Evolutionary conservation across 2,113 vertebrate species (phyloP).

Genomic region (Struthio camelus): DNA sequence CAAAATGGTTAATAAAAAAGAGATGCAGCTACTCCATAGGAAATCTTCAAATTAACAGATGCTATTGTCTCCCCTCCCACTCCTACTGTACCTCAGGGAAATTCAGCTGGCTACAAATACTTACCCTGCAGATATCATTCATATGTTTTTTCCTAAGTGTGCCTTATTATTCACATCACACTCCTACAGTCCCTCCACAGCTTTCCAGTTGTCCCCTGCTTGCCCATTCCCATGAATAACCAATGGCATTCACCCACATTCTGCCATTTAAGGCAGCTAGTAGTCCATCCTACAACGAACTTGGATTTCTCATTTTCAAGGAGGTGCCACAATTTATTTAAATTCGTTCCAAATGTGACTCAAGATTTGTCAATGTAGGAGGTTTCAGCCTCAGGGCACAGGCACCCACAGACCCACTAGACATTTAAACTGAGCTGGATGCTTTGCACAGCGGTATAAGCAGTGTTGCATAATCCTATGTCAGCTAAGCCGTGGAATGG

Average conservation of each 20-base stretch:
- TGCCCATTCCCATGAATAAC: conserved; percentile 41
- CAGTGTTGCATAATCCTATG: background rate
- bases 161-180: conserved; percentile 56
- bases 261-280: conserved; percentile 37
- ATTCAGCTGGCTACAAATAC: conserved; percentile 59
- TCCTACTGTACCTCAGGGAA: conserved; percentile 29
- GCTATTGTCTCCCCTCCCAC: conserved; percentile 41
- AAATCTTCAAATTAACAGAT: conserved; percentile 32
- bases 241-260: conserved; percentile 49
- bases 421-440: background rate
- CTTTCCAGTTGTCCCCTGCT: conserved; percentile 54
- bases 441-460: background rate
- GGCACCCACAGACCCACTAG: background rate
- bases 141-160: conserved; percentile 33
- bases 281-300: background rate
- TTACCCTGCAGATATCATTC: conserved; percentile 63
- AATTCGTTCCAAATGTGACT: background rate
- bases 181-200: conserved; percentile 36
- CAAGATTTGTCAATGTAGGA: background rate
- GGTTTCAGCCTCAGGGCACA: background rate
- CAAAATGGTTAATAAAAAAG: background rate
- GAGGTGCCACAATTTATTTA: conserved; percentile 8
- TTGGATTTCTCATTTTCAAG: background rate
- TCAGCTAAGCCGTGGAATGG: background rate
- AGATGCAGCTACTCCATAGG: background rate